Conservation (phyloP, 2,113 vertebrate species). For the Thamnaconus septentrionalis region DNA sequence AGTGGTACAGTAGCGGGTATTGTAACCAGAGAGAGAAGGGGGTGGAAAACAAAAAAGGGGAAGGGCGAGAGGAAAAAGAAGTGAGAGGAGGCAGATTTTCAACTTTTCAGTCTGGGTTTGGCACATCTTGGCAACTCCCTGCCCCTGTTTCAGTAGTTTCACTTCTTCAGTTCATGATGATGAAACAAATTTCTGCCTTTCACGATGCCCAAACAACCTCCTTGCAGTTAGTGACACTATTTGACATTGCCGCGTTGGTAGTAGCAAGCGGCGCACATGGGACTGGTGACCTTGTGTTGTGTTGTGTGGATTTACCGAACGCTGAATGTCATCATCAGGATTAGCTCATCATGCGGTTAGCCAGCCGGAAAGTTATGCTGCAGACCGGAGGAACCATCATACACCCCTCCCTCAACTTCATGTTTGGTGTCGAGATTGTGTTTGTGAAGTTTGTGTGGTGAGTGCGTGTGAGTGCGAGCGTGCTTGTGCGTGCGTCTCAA, state of each 20-base stretch:
- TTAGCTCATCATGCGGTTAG: slow-evolving; percentile 21
- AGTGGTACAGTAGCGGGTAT: too few relatives aligned
- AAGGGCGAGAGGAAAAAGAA: slow-evolving; percentile 16
- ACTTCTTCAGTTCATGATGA: too few relatives aligned
- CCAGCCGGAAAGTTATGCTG: slow-evolving; percentile 1
- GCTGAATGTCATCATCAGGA: slow-evolving; percentile 15
- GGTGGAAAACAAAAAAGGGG: slow-evolving; percentile 13
- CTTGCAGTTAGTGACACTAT: too few relatives aligned
- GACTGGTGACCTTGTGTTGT: background rate
- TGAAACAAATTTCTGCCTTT: too few relatives aligned
- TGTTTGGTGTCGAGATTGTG: background rate
- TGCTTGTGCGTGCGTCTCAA: too few relatives aligned
- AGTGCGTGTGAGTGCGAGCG: too few relatives aligned
- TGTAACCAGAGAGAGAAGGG: too few relatives aligned
- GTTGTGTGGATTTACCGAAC: slow-evolving; percentile 14
- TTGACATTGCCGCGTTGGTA: too few relatives aligned
- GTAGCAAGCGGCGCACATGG: too few relatives aligned
- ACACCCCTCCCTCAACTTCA: background rate
- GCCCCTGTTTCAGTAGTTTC: too few relatives aligned
- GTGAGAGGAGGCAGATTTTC: slow-evolving; percentile 4
- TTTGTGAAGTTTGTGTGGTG: background rate
- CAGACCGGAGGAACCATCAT: background rate
- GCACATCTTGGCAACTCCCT: background rate
- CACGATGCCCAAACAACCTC: too few relatives aligned
- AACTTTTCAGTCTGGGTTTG: background rate